phyloP scores from a whole-genome alignment of 1,140 invertebrate genomes.

The Lucilia sericata region DNA sequence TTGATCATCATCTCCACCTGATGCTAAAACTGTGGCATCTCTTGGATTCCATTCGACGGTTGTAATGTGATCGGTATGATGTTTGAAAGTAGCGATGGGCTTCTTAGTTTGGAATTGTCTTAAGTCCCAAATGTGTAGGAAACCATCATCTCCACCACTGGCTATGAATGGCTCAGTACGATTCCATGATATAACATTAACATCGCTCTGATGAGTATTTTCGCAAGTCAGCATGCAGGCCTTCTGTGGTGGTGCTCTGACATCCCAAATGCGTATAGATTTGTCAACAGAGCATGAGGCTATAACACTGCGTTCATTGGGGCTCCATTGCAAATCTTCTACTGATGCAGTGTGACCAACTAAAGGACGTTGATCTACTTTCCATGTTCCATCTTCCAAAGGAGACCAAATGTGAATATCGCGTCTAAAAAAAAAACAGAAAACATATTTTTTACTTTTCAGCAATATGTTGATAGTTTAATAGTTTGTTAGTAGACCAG shows the following conservation, averaged over 20 bases:
- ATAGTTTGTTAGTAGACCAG: too few species aligned
- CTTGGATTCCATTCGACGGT: conserved; percentile 97
- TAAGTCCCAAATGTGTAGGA: conserved; percentile 95
- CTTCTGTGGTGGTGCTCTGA: conserved; percentile 83
- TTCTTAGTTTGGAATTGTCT: conserved; percentile 85
- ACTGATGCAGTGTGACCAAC: conserved; percentile 92
- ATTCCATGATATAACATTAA: conserved; percentile 99
- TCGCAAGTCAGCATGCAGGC: conserved; percentile 92
- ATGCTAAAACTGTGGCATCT: conserved; percentile 93
- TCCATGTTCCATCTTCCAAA: conserved; percentile 80
- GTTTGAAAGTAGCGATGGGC: conserved; percentile 93
- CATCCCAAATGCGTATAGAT: conserved; percentile 92
- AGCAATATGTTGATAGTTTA: too few species aligned
- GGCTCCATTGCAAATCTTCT: conserved; percentile 99
- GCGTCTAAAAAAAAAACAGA: conserved; percentile 73
- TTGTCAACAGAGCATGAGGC: conserved; percentile 96
- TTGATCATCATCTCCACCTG: conserved; percentile 94
- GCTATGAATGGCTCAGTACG: conserved; percentile 88
- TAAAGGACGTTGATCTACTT: conserved; percentile 89
- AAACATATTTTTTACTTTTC: neutral
- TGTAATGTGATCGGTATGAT: conserved; percentile 91
- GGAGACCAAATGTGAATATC: conserved; percentile 95
- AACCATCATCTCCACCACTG: conserved; percentile 96
- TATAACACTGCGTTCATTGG: conserved; percentile 92
- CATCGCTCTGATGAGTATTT: conserved; percentile 90